Base-by-base conservation (phyloP, 1,140 invertebrate genomes). In the Harpegnathos saltator region DNA sequence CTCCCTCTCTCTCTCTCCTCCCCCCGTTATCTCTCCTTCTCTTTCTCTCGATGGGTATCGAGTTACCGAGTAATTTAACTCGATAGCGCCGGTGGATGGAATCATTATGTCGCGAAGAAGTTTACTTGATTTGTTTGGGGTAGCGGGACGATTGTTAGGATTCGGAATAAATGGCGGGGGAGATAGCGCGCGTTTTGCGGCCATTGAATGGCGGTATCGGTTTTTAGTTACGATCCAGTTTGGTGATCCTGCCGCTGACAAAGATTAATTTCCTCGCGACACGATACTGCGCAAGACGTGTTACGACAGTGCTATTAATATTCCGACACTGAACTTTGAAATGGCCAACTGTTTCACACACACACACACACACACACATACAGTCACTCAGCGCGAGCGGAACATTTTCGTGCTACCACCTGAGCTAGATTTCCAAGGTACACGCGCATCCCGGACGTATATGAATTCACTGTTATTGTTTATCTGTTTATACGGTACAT, bases 251-350 rank as follows among this genome's bases (percentile, higher is more conserved):
- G 15, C 38, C 26, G 12, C 48, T 63, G 59, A 75, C 24, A 44
- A 59, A 66, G 61, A 77, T 77, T 77, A 77, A 77, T 77, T 66
- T 56, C 50, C 50, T 66, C 19, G 26, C 29, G 29, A 24, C 29
- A 52, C 38, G 14, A 29, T 52, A 63, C 14, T n/a, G 7, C 33
- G 50, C 1, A 5, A n/a, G 1, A 14, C 19, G 15, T 24, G 19
- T 12, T 19, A 29, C 62, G 29, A 56, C 48, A n/a, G 14, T 15
- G 59, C 59, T 77, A 77, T 77, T 77, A 77, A 56, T 77, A 77
- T 66, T 66, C 74, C 61, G 50, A 66, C 62, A 56, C 26, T 77
- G 50, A 77, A 77, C 74, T 77, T 66, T 54, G 62, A 54, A 77
- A 56, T 61, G 48, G 50, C 48, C n/a, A 66, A 15, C 61, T 77